Evolutionary conservation across 2,797 vertebrate genomes (phyloP), one percentile per base, ranked within the genome.

Genomic region (Squalus acanthias): DNA sequence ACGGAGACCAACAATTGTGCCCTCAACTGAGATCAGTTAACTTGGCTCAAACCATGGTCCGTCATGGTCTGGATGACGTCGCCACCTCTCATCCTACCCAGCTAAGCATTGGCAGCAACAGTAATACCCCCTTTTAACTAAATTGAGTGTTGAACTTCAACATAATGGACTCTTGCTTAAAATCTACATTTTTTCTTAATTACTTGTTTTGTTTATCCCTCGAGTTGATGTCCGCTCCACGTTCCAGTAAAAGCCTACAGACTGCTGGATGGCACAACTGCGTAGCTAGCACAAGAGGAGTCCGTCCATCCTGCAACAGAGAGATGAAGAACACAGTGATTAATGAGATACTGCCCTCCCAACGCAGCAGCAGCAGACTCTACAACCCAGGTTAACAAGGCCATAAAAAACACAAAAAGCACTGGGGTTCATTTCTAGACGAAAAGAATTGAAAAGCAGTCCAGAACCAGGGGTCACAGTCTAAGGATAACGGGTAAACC

Each of bases 161-260:
- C 3, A 1, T 0, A 6, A 91, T 29, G n/a, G 57, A 63, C 29
- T 91, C 13, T 60, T 26, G 50, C 39, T 92, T 63, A 92, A 92
- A 79, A 92, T 63, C 2, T 20, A 17, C 29, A n/a, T 65, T 92
- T 87, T 87, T 60, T 5, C 2, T 2, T 29, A 15, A 76, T 97
- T 97, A 99, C 99, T 99, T 99, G 97, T 98, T 98, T 96, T 99
- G 99, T 97, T 99, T 99, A 98, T 99, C 99, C 96, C 98, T 98
- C 96, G 98, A 97, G 79, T 98, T 98, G 96, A 99, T 97, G 24
- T 99, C 98, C 0, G 99, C 99, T 10, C 99, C 99, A 96, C 98
- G 97, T 76, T 99, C 99, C 29, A 99, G 97, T 92, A 99, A 98
- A 96, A 99, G 98, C 97, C 99, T 98, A 96, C 99, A 99, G 60